Base-by-base conservation (phyloP, 2,797 vertebrate species). In the Parotocinclus haroldoi region DNA sequence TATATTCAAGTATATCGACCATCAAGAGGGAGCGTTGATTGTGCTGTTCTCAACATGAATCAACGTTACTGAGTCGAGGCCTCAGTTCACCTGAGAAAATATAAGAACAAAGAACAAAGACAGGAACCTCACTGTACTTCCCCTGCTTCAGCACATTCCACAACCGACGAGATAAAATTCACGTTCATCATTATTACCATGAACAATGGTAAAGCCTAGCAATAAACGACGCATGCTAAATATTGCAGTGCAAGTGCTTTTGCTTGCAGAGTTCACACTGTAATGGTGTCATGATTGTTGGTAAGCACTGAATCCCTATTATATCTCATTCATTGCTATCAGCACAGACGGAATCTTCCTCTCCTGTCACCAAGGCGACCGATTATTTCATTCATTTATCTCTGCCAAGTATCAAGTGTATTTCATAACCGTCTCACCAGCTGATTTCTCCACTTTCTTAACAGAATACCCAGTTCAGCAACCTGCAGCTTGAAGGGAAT, bases 311-410 rank as follows among this genome's bases (percentile, higher is more conserved):
- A 67, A 82, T 87, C 81, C 79, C 60, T 66, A 78, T 85, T 81
- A 84, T 88, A 79, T 77, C 78, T 82, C 79, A 75, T 68, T 87
- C 83, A 83, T 78, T 75, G 78, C 76, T 81, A 74, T 69, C 69
- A 71, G 50, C 44, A 9, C 8, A 81, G 80, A 72, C 75, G 79
- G 72, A 65, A 71, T 70, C 66, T 73, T 73, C 75, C 14, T 73
- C 76, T 58, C 42, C 70, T 63, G 81, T 90, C 80, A 81, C 88
- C 87, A 74, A 84, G 83, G 86, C 83, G 90, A 89, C 88, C 76
- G 8, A 59, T 49, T 39, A 58, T 11, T 46, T 27, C 50, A 69
- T 54, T 62, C 59, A 18, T 53, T 45, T 50, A 59, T 68, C 65
- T 42, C 57, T 10, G 37, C 49, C 37, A 13, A 27, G 36, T 46